Evolutionary conservation across 2,888 invertebrate genomes (phyloP).

Genomic region (Eupithecia pulchellata): DNA sequence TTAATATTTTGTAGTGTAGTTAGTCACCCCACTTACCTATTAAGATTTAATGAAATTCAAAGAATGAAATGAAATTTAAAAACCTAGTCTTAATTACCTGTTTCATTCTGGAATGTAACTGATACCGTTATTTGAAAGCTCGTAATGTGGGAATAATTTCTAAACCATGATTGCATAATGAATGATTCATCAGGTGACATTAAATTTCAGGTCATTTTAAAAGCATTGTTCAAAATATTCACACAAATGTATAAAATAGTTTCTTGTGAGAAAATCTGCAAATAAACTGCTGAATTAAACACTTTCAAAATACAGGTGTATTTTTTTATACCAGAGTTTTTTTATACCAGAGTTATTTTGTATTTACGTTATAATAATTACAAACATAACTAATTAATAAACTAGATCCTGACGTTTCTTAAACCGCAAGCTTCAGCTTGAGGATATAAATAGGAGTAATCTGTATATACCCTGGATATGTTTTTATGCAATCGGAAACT

Average conservation of each 20-base stretch:
- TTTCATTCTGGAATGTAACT: background rate
- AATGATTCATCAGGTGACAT: conserved; percentile 10
- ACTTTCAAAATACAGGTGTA: background rate
- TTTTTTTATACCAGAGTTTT: background rate
- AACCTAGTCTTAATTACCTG: background rate
- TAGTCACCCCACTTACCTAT: too few species aligned
- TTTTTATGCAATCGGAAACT: conserved; percentile 8
- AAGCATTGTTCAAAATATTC: conserved; percentile 23
- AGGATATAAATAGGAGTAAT: background rate
- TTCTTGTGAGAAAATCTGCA: conserved; percentile 15
- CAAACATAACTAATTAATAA: background rate
- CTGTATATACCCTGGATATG: background rate
- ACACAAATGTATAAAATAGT: conserved; percentile 13
- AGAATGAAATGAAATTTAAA: too few species aligned
- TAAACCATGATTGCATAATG: background rate
- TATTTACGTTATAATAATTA: background rate
- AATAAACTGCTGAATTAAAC: background rate
- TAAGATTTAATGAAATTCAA: too few species aligned
- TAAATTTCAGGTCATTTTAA: conserved; percentile 2
- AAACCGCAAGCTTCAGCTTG: background rate
- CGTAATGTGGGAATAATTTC: conserved; percentile 7
- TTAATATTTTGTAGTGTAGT: background rate
- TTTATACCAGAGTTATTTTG: too few species aligned
- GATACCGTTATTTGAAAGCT: conserved; percentile 9
- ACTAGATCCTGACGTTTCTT: background rate